Base-by-base conservation (phyloP, 2,888 invertebrate species). In the Drosophila neotestacea region DNA sequence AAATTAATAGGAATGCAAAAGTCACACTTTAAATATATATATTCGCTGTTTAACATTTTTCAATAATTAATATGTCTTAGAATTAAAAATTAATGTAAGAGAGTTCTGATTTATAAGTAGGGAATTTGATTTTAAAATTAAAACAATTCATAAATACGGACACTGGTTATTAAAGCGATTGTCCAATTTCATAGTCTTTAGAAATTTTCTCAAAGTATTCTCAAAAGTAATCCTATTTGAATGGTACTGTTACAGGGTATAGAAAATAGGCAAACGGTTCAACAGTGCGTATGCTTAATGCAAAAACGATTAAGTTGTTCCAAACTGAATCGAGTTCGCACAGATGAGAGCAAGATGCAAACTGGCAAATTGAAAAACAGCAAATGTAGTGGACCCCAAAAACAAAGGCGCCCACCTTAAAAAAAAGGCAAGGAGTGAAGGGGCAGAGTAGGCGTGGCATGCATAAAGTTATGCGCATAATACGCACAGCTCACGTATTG, bases 241-340 rank as follows among this genome's bases (percentile, higher is more conserved):
- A 11, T 4, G n/a, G 6, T 4, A 2, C 6, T 13, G 2, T 27
- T 28, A 32, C 13, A 63, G 76, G 47, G 70, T 41, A 76, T 60
- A 1, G 1, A 16, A 22, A 27, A 32, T 42, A 61, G 67, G 54
- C 34, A 64, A 56, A 27, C 4, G n/a, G 64, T 51, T 59, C 60
- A 62, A 71, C 83, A 63, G 75, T 85, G 79, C 84, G 80, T 82
- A 73, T 86, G 81, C 77, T 77, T 85, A 86, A 85, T 71, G 85
- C 74, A 87, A 77, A 79, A 86, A 84, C 86, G 85, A 85, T 85
- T 85, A 86, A 85, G 85, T 86, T 85, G 87, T 81, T 83, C 39
- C 64, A 61, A 72, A 54, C 54, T 56, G 68, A 69, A 67, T 65
- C 64, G 70, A 82, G 76, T 68, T 22, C 22, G 22, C 22, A 22